These are phyloP conservation scores for Chaetodon trifasciatus DNA, from an alignment of 2,797 vertebrate species.

Conservation along the genomic window DNA sequence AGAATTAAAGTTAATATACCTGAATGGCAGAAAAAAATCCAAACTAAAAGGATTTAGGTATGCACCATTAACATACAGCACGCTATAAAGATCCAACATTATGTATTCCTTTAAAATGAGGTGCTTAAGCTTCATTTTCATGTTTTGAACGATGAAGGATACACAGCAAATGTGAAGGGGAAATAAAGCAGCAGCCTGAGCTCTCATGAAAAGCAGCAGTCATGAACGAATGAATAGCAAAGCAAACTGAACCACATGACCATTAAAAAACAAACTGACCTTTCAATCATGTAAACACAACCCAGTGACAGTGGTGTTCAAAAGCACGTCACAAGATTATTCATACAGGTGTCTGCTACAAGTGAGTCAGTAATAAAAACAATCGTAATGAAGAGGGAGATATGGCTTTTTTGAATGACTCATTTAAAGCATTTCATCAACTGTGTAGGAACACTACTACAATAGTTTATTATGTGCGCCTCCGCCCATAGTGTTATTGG, in stretches of 20 bases:
- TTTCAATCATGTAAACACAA: slow-evolving; percentile 41
- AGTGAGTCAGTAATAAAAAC: slow-evolving; percentile 65
- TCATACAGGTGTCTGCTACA: slow-evolving; percentile 61
- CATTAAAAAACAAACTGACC: slow-evolving; percentile 4
- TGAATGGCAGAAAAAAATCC: not conserved
- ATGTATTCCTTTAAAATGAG: not conserved
- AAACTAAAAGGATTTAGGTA: not conserved
- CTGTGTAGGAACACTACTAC: slow-evolving; percentile 72
- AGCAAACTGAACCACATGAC: not conserved
- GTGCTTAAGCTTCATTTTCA: not conserved
- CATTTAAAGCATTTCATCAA: slow-evolving; percentile 74
- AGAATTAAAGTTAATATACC: slow-evolving; percentile 18
- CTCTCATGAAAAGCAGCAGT: slow-evolving; percentile 10
- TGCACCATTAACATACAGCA: not conserved
- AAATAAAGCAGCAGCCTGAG: slow-evolving; percentile 1
- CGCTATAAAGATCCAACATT: not conserved
- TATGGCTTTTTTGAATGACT: slow-evolving; percentile 69
- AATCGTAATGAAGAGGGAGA: slow-evolving; percentile 57
- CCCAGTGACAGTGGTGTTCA: slow-evolving; percentile 35
- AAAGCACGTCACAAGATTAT: slow-evolving; percentile 40
- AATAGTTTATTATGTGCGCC: slow-evolving; percentile 54
- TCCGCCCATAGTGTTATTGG: slow-evolving; percentile 63
- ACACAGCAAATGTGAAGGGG: not conserved
- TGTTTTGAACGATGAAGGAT: not conserved
- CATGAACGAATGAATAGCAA: slow-evolving; percentile 9